Percentiles rank a stretch among this genome's conserved stretches.
phyloP scores from a whole-genome alignment of 1,140 invertebrate species.

The Notospermus geniculatus region DNA sequence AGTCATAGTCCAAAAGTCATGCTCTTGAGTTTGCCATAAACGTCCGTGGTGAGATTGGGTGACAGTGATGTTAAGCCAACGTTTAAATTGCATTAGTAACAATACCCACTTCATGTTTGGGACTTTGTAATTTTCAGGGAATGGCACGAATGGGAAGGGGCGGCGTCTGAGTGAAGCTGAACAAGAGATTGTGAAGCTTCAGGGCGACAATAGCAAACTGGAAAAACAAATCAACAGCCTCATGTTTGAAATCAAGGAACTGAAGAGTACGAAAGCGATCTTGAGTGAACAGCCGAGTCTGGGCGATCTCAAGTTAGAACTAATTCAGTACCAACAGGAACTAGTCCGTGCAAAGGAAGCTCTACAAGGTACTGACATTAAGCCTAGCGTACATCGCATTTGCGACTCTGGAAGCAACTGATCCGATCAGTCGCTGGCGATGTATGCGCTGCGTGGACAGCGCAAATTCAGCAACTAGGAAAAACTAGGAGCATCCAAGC shows the following conservation, averaged over 20 bases:
- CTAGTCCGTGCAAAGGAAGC: slow-evolving; percentile 60
- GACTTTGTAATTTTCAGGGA: too few species aligned
- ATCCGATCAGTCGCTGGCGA: too few species aligned
- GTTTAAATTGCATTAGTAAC: too few species aligned
- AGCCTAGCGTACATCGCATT: too few species aligned
- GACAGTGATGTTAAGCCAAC: too few species aligned
- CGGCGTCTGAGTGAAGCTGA: slow-evolving; percentile 1
- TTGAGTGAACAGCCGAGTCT: slow-evolving; percentile 26
- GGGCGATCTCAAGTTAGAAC: slow-evolving; percentile 44
- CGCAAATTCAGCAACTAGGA: too few species aligned
- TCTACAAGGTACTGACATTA: slow-evolving; percentile 56
- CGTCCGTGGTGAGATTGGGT: neutral
- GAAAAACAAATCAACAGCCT: slow-evolving; percentile 67
- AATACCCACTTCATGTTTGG: too few species aligned
- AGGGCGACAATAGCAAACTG: slow-evolving; percentile 53
- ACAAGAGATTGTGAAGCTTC: slow-evolving; percentile 33
- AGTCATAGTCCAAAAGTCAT: neutral
- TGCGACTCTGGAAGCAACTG: too few species aligned
- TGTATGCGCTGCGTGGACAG: too few species aligned
- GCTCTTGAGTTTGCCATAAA: neutral
- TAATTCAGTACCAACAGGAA: slow-evolving; percentile 46
- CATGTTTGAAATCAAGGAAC: slow-evolving; percentile 65
- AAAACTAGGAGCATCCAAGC: too few species aligned
- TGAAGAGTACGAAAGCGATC: slow-evolving; percentile 50
- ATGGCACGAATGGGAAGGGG: neutral